A percentile compares a stretch with the other conserved stretches of the same genome.
Conservation (phyloP, 2,113 vertebrate species). For the Rostratula benghalensis region DNA sequence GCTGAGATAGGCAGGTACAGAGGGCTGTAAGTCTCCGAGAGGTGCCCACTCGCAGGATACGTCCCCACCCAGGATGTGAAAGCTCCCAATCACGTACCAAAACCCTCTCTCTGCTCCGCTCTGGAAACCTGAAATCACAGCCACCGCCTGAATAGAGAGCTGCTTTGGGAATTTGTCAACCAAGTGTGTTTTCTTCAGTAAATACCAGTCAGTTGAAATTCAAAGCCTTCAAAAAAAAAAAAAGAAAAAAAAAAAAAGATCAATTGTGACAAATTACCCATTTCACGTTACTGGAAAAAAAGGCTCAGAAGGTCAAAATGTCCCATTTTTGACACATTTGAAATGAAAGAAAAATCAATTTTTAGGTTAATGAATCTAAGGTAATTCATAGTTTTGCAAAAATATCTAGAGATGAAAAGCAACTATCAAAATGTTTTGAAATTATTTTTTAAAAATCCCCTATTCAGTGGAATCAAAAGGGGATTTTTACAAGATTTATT, state of each 20-base stretch:
- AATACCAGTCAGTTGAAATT: constrained; percentile 36
- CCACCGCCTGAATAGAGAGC: background rate
- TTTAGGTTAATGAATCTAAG: constrained; percentile 52
- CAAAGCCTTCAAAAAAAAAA: constrained; percentile 10
- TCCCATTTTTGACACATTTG: constrained; percentile 9
- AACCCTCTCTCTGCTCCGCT: background rate
- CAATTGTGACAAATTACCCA: constrained; percentile 54
- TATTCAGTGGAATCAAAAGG: constrained; percentile 6
- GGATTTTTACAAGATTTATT: background rate
- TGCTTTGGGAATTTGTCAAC: background rate
- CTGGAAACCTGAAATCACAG: constrained; percentile 9
- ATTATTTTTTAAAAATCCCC: background rate
- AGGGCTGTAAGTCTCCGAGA: background rate
- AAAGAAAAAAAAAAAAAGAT: background rate
- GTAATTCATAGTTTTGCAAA: constrained; percentile 50
- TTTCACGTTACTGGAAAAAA: constrained; percentile 17
- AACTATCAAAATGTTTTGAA: constrained; percentile 58
- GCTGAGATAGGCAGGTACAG: background rate
- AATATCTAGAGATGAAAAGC: constrained; percentile 38
- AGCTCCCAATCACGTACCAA: background rate
- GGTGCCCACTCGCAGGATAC: fast-evolving
- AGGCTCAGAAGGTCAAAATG: constrained; percentile 41
- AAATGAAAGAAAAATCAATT: constrained; percentile 39
- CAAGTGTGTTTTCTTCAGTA: constrained; percentile 10
- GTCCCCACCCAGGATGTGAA: background rate